Evolutionary conservation across 2,888 invertebrate species (phyloP).

Genomic region (Xanthorhoe spadicearia): DNA sequence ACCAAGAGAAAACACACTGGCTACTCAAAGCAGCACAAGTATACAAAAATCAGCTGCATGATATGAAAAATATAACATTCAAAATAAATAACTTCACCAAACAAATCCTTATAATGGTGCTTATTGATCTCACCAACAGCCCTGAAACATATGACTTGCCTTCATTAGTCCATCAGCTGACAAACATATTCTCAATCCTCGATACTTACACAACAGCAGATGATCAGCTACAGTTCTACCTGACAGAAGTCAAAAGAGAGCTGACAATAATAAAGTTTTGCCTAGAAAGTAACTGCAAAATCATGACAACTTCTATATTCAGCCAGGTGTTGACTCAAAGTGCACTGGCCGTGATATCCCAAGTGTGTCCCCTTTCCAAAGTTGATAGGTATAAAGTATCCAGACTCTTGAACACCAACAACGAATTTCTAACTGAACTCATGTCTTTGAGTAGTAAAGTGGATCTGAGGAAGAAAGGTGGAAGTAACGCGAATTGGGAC

Average conservation of each 20-base stretch:
- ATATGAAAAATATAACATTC: conserved; percentile 78
- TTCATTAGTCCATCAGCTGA: conserved; percentile 74
- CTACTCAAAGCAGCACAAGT: conserved; percentile 77
- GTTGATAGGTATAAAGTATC: conserved; percentile 81
- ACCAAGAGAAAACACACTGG: conserved; percentile 79
- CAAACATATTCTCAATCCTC: conserved; percentile 78
- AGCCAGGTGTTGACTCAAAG: conserved; percentile 76
- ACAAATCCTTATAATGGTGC: conserved; percentile 79
- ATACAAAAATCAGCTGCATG: conserved; percentile 74
- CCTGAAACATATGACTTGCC: conserved; percentile 77
- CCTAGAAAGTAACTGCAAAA: conserved; percentile 79
- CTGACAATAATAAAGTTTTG: conserved; percentile 80
- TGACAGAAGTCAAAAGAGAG: conserved; percentile 80
- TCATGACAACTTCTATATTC: conserved; percentile 79
- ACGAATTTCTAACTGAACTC: conserved; percentile 73
- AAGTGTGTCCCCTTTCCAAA: conserved; percentile 78
- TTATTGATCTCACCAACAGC: conserved; percentile 79
- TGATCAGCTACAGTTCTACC: conserved; percentile 76
- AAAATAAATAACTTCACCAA: conserved; percentile 81
- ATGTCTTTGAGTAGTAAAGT: conserved; percentile 59
- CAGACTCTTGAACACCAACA: conserved; percentile 74
- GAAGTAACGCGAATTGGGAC: conserved; percentile 69
- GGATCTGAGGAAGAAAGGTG: conserved; percentile 51
- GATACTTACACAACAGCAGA: conserved; percentile 75
- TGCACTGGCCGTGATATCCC: conserved; percentile 80